Base-by-base conservation (phyloP, 2,888 invertebrate genomes). In the Panorpa germanica region DNA sequence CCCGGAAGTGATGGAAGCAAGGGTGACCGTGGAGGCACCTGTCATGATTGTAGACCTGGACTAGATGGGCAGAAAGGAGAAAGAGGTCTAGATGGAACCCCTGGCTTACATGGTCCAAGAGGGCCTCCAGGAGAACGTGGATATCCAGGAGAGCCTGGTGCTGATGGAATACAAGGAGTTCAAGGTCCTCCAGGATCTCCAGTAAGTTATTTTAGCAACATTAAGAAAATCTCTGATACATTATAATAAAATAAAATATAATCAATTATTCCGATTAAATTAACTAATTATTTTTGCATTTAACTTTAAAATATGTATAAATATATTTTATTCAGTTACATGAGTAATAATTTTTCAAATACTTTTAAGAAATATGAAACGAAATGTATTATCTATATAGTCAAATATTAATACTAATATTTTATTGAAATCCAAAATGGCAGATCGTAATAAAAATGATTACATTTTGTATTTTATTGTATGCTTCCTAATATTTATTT, bases 1-100 rank as follows among this genome's bases (percentile, higher is more conserved):
- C 71, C 71, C 4, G 73, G 73, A 25, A 46, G 43, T 8, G 61
- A 66, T 6, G 66, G 85, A 18, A 52, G 57, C 5, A 83, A 83
- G 45, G 85, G 85, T 44, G 81, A 85, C 29, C 59, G 65, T 20
- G 85, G 85, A 15, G 85, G 85, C 3, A 65, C 71, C 34, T 85
- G 83, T 44, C 68, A 67, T 23, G 72, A 74, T 36, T 83, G 83
- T 45, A 55, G 64, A 34, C 75, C 82, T 16, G 90, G 90, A 16
- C 40, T 49, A 2, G 66, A 66, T 39, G 90, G 90, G 15, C 51
- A 50, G 2, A 85, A 82, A 48, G 86, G 86, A 22, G 77, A 77
- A 13, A 59, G 65, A 10, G 85, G 86, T 2, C 41, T 48, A 2
- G 69, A 74, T 40, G 86, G 85, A 3, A 38, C 49, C 10, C 61